Percentiles rank a stretch among this genome's conserved stretches.
These are phyloP conservation scores for Apamea crenata DNA, from an alignment of 2,888 invertebrate species.

Conservation along the genomic window DNA sequence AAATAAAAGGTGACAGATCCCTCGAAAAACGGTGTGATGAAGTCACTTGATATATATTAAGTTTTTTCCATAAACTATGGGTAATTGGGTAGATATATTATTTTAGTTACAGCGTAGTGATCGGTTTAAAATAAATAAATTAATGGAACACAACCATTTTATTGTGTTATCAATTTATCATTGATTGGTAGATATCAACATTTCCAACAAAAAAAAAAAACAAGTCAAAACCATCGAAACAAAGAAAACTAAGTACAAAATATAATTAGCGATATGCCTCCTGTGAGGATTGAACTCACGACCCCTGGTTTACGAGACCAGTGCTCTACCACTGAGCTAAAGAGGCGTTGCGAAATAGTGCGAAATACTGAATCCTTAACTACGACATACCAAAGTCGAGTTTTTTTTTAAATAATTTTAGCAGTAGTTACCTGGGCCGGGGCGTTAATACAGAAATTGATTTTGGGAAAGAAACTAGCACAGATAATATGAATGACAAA, in stretches of 20 bases:
- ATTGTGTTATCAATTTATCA: not conserved
- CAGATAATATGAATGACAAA: not conserved
- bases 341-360: constrained; percentile 89
- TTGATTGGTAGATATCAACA: not conserved
- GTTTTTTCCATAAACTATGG: not conserved
- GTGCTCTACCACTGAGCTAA: constrained; percentile 96
- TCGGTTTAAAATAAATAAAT: not conserved
- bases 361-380: constrained; percentile 76
- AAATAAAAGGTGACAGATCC: not conserved
- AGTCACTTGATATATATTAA: not conserved
- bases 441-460: not conserved
- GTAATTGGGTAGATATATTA: not conserved
- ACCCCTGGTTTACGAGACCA: constrained; percentile 96
- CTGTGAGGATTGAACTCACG: constrained; percentile 96
- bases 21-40: not conserved
- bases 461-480: not conserved
- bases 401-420: not conserved
- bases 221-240: not conserved
- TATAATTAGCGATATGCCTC: constrained; percentile 87
- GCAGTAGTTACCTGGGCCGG: not conserved
- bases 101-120: not conserved
- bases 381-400: constrained; percentile 28
- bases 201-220: not conserved
- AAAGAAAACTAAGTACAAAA: constrained; percentile 39
- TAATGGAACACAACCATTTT: not conserved